Evolutionary conservation across 1,140 invertebrate genomes (phyloP).

Genomic region (Copidosoma floridanum): DNA sequence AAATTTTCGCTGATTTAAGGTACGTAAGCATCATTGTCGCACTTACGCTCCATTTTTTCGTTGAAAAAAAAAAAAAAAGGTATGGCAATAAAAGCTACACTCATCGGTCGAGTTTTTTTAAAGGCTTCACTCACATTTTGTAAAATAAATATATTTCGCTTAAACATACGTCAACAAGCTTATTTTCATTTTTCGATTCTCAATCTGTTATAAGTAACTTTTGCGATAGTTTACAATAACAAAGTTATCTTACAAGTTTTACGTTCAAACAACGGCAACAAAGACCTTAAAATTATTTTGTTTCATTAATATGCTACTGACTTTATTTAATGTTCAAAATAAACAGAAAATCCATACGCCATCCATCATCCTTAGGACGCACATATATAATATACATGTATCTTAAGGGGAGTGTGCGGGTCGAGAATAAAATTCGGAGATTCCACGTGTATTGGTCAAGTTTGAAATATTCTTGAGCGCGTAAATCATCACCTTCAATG

Average conservation of each 20-base stretch:
- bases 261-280: conserved; percentile 2
- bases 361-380: background rate
- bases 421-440: background rate
- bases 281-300: conserved; percentile 7
- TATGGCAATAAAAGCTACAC: too few relatives aligned
- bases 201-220: background rate
- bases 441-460: conserved; percentile 1
- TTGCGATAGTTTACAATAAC: background rate
- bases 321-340: conserved; percentile 4
- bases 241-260: too few relatives aligned
- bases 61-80: too few relatives aligned
- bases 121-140: too few relatives aligned
- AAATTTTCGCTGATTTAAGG: conserved; percentile 10
- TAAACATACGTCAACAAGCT: too few relatives aligned
- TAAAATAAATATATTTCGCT: too few relatives aligned
- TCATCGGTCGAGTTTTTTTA: too few relatives aligned
- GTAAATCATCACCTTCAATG: background rate
- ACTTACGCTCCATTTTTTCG: too few relatives aligned
- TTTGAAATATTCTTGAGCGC: conserved; percentile 7
- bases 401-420: background rate
- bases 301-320: conserved; percentile 8
- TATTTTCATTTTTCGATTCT: background rate
- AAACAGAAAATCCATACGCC: background rate
- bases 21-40: conserved; percentile 8
- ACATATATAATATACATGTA: background rate